Percentiles rank a stretch among this genome's conserved stretches.
Conservation (phyloP, 1,140 invertebrate genomes). For the Metopolophium dirhodum region DNA sequence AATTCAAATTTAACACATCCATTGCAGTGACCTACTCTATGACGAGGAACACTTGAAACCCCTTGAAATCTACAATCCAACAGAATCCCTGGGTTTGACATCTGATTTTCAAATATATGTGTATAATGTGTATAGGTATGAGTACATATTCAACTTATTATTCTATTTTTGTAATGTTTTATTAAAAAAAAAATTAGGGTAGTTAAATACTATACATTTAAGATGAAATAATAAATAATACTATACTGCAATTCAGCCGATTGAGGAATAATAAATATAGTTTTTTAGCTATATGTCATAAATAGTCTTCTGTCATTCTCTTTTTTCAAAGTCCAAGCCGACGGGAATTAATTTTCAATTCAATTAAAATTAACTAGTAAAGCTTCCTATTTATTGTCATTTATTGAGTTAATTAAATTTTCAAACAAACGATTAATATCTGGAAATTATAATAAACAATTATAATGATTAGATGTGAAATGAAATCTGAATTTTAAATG, state of each 20-base stretch:
- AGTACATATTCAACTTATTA: background rate
- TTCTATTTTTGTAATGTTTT: background rate
- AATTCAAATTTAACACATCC: background rate
- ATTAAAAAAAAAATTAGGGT: background rate
- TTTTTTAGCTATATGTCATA: background rate
- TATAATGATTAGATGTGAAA: background rate
- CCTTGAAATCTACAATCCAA: background rate
- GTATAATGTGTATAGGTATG: no score
- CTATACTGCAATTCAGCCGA: background rate
- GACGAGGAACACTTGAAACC: no score
- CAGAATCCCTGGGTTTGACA: background rate
- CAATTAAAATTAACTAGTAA: background rate
- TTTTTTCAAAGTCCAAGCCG: background rate
- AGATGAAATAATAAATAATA: background rate
- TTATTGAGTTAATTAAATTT: background rate
- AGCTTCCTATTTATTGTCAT: background rate
- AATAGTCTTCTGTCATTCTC: background rate
- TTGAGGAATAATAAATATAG: background rate
- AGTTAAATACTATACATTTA: background rate
- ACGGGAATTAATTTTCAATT: background rate
- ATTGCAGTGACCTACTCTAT: background rate
- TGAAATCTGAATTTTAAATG: background rate
- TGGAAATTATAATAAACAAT: background rate
- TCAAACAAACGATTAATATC: background rate
- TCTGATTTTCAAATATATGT: background rate